Conservation (phyloP, 2,797 vertebrate species). For the Glyptemys insculpta region DNA sequence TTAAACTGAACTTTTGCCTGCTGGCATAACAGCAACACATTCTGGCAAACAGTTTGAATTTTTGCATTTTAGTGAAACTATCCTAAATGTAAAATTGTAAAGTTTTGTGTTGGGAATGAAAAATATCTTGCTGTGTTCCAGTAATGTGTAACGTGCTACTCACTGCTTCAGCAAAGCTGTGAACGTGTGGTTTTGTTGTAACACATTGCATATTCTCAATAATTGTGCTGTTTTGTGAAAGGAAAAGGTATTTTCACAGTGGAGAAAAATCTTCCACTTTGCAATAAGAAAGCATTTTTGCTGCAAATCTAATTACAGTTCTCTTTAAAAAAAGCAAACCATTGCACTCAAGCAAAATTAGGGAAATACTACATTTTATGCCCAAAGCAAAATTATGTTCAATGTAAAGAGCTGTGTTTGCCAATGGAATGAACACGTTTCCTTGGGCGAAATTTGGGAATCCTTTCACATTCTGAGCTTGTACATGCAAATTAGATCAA, state of each 20-base stretch:
- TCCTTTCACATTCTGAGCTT: background rate
- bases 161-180: background rate
- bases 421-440: background rate
- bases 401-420: background rate
- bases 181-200: background rate
- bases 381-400: background rate
- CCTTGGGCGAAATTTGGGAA: background rate
- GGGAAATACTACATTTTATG: background rate
- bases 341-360: background rate
- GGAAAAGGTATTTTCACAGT: background rate
- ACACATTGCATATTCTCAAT: background rate
- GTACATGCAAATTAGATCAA: background rate
- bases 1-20: background rate
- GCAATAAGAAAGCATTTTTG: background rate
- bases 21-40: background rate
- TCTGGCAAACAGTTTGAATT: background rate
- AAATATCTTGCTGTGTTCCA: background rate
- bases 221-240: conserved; percentile 36
- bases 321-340: background rate
- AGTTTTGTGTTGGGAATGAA: background rate
- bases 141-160: background rate
- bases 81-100: background rate
- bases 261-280: background rate
- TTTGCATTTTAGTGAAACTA: conserved; percentile 4
- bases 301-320: background rate